These are phyloP conservation scores for Taenaris catops DNA, from an alignment of 2,888 invertebrate genomes.

Conservation along the genomic window DNA sequence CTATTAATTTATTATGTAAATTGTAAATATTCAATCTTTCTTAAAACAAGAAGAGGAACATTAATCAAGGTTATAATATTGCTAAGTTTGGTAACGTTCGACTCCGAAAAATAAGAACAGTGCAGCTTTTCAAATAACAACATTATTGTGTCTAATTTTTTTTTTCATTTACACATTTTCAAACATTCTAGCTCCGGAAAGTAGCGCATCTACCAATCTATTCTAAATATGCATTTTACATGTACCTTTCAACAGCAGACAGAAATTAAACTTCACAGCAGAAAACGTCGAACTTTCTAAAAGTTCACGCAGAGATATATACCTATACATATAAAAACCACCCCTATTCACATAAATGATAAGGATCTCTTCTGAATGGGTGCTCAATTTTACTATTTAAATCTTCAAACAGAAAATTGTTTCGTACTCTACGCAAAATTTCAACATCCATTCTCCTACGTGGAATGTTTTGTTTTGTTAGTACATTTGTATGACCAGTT, in stretches of 20 bases:
- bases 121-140: slow-evolving; percentile 78
- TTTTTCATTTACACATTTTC: slow-evolving; percentile 41
- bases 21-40: slow-evolving; percentile 80
- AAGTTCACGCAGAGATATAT: slow-evolving; percentile 42
- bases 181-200: slow-evolving; percentile 61
- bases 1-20: slow-evolving; percentile 71
- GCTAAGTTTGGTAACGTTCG: slow-evolving; percentile 74
- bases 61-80: slow-evolving; percentile 75
- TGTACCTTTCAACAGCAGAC: slow-evolving; percentile 29
- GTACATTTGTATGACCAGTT: slow-evolving; percentile 37
- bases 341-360: slow-evolving; percentile 33
- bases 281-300: slow-evolving; percentile 43
- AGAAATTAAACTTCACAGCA: slow-evolving; percentile 36
- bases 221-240: slow-evolving; percentile 60
- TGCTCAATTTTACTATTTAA: slow-evolving; percentile 37
- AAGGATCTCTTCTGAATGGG: slow-evolving; percentile 28
- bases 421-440: slow-evolving; percentile 31
- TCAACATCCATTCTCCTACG: slow-evolving; percentile 37
- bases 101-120: slow-evolving; percentile 64
- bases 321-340: slow-evolving; percentile 34
- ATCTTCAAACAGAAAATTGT: neutral
- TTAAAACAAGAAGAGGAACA: slow-evolving; percentile 80
- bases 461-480: slow-evolving; percentile 45
- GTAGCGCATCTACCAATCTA: slow-evolving; percentile 78
- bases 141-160: slow-evolving; percentile 37